Percentiles rank a stretch among this genome's conserved stretches.
Evolutionary conservation across 2,888 invertebrate species (phyloP).

Genomic region (Epistrophe eligans): DNA sequence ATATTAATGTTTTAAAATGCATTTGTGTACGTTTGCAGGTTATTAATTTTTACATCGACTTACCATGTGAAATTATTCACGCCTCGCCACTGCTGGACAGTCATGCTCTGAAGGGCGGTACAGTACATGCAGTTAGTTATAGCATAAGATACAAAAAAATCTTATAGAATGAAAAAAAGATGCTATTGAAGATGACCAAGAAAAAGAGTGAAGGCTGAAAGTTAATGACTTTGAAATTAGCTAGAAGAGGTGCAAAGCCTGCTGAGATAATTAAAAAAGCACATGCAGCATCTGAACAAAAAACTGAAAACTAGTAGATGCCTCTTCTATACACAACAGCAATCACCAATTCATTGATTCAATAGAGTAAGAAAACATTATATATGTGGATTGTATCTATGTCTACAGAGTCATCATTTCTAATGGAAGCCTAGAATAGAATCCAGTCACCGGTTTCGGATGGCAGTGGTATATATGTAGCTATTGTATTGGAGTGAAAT

Average conservation of each 20-base stretch:
- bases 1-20: no score
- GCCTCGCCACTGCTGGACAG: no score
- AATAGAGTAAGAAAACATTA: conserved; percentile 29
- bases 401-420: conserved; percentile 50
- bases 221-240: conserved; percentile 62
- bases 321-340: conserved; percentile 9
- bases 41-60: no score
- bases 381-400: neutral
- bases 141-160: conserved; percentile 1
- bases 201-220: conserved; percentile 22
- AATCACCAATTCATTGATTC: conserved; percentile 32
- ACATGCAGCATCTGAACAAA: conserved; percentile 40
- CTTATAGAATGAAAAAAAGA: neutral
- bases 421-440: conserved; percentile 47
- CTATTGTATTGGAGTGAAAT: neutral
- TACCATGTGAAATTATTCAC: no score
- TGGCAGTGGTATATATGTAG: neutral
- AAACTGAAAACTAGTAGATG: neutral
- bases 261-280: conserved; percentile 68
- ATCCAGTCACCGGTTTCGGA: neutral
- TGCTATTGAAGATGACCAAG: neutral
- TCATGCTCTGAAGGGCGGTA: conserved; percentile 51
- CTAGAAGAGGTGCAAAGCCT: conserved; percentile 33
- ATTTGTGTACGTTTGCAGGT: no score
- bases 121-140: conserved; percentile 36